A percentile compares a stretch with the other conserved stretches of the same genome.
Conservation (phyloP, 64 coral and sea anemone genomes). For the Pachyseris speciosa region DNA sequence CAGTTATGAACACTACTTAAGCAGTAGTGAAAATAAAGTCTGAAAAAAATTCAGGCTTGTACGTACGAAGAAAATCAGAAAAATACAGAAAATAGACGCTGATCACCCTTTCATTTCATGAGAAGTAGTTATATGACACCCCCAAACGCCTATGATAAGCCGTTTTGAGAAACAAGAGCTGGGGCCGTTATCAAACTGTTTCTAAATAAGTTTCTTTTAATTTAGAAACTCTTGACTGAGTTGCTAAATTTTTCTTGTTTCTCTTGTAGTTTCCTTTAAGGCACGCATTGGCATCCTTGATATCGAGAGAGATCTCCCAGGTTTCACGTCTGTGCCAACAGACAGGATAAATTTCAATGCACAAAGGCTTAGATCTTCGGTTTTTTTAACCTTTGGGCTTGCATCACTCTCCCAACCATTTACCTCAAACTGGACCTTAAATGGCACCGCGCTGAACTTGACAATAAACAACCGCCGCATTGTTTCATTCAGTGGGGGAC, state of each 20-base stretch:
- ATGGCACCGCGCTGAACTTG: neutral
- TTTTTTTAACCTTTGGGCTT: neutral
- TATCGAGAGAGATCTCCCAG: neutral
- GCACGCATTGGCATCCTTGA: neutral
- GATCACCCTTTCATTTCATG: too few relatives aligned
- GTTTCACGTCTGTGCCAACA: neutral
- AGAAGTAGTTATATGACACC: too few relatives aligned
- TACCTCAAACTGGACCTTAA: slow-evolving; percentile 11
- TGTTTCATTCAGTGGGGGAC: neutral
- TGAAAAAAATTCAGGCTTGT: too few relatives aligned
- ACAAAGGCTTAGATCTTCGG: neutral
- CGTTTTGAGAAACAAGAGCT: too few relatives aligned
- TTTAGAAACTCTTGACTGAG: too few relatives aligned
- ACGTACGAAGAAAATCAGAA: too few relatives aligned
- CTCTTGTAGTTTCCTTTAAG: neutral
- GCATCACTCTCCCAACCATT: neutral
- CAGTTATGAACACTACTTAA: too few relatives aligned
- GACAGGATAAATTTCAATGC: slow-evolving; percentile 25
- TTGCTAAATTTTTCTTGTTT: neutral
- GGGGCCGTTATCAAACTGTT: too few relatives aligned
- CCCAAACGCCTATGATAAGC: too few relatives aligned
- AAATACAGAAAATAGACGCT: too few relatives aligned
- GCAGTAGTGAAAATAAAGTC: too few relatives aligned
- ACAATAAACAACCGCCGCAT: neutral
- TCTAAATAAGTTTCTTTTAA: too few relatives aligned